phyloP scores from a whole-genome alignment of 2,113 vertebrate species.

The Thamnophis sirtalis region DNA sequence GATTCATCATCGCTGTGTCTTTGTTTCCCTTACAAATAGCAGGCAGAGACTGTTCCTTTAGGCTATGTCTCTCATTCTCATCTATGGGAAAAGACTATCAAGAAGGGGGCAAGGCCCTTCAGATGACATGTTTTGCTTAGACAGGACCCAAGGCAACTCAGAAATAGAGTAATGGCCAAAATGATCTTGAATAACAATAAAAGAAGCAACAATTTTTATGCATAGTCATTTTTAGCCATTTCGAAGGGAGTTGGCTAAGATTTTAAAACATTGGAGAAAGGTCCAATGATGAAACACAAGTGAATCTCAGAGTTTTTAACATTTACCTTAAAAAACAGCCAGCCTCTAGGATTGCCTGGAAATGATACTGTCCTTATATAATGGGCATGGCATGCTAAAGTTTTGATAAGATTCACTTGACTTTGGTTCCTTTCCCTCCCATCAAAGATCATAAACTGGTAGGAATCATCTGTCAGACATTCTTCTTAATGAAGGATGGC shows the following conservation, averaged over 20 bases:
- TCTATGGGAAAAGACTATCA: background rate
- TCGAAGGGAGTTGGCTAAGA: background rate
- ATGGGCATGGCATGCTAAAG: background rate
- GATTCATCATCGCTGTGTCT: background rate
- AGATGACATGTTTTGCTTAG: background rate
- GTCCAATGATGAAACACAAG: background rate
- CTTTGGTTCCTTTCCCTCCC: background rate
- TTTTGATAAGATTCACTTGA: background rate
- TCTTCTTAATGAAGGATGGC: background rate
- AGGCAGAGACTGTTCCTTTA: background rate
- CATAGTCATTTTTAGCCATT: background rate
- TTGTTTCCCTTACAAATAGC: slow-evolving; percentile 1
- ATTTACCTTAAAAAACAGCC: background rate
- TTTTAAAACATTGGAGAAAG: background rate
- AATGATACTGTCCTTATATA: background rate
- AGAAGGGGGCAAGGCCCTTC: background rate
- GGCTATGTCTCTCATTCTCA: background rate
- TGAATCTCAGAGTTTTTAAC: background rate
- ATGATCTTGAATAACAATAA: background rate
- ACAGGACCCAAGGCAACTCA: background rate
- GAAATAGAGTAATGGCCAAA: background rate
- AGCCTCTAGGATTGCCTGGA: background rate
- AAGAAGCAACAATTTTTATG: background rate
- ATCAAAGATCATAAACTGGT: background rate
- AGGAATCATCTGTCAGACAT: background rate